Evolutionary conservation across 1,140 invertebrate species (phyloP), one percentile per base, ranked within the genome.

Genomic region (Drosophila guanche): DNA sequence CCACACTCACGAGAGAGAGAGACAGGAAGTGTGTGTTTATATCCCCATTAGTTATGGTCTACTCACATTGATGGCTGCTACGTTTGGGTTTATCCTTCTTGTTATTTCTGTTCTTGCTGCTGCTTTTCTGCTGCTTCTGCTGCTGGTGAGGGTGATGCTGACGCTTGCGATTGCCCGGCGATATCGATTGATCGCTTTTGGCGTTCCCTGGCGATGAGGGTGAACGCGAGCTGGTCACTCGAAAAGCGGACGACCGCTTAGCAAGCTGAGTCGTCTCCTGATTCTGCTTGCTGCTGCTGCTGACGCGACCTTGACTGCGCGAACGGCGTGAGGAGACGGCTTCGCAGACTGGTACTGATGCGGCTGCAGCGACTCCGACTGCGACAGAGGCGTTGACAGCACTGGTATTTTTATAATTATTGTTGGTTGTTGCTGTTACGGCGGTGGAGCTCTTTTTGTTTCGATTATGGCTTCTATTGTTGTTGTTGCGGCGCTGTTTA

Each of bases 141-240:
- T 65, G 25, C 5, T 62, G 67, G 27, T 65, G 66, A 1, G 59
- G 63, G 16, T 76, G 74, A 70, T 68, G 71, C 16, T 88, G 90
- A 10, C 81, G 88, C 75, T 83, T 89, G 12, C 89, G 89, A 62
- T 55, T 65, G 46, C 74, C 66, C 2, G 78, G 71, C 43, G 86
- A 85, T 40, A 68, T 54, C 14, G 61, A 57, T 40, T 46, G 62
- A 57, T 85, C 76, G 48, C 54, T 67, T 7, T 33, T 55, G 23
- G 55, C 55, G 56, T 46, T 52, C 41, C 65, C 50, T 22, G 57
- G 54, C 25, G 63, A 37, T 41, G 59, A 56, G 20, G 50, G 53
- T 6, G 66, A 65, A 22, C 59, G 57, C 10, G 71, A 56, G 22
- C 22, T 56, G 27, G 40, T 60, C n/a, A 58, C 54, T 40, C 62